phyloP scores from a whole-genome alignment of 92 coral and sea anemone species.

The Siderastrea siderea region DNA sequence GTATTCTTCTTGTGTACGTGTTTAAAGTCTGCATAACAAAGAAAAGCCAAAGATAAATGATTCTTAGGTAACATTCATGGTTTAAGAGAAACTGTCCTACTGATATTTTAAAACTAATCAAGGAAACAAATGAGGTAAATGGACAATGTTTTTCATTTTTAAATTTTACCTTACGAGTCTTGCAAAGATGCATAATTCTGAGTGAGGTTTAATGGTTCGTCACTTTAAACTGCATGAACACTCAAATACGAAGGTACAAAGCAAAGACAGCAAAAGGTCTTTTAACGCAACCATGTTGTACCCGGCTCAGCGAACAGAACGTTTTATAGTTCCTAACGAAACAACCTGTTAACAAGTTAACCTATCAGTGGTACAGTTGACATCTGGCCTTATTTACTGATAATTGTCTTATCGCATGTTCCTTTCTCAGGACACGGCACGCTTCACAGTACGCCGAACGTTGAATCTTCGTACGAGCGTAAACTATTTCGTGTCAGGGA shows the following conservation, averaged over 20 bases:
- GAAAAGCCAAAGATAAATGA: neutral
- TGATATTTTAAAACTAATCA: neutral
- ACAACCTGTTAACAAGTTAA: slow-evolving; percentile 1
- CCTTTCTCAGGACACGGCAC: slow-evolving; percentile 15
- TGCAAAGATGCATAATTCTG: neutral
- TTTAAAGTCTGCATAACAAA: slow-evolving; percentile 9
- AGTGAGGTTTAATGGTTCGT: too few species aligned
- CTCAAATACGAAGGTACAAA: too few species aligned
- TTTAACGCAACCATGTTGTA: too few species aligned
- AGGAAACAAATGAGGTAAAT: neutral
- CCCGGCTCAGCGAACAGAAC: neutral
- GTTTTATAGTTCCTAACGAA: neutral
- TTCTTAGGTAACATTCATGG: neutral
- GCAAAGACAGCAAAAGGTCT: too few species aligned
- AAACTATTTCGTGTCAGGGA: slow-evolving; percentile 86
- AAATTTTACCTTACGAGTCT: neutral
- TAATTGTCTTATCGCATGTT: neutral
- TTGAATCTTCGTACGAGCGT: slow-evolving; percentile 74
- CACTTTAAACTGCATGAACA: too few species aligned
- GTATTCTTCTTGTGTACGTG: neutral
- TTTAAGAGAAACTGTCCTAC: neutral
- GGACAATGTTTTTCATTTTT: neutral
- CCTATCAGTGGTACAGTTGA: neutral
- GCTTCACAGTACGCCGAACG: slow-evolving; percentile 37
- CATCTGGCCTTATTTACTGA: slow-evolving; percentile 23